Percentiles rank a stretch among this genome's conserved stretches.
Conservation (phyloP, 2,797 vertebrate species). For the Neostethus bicornis region DNA sequence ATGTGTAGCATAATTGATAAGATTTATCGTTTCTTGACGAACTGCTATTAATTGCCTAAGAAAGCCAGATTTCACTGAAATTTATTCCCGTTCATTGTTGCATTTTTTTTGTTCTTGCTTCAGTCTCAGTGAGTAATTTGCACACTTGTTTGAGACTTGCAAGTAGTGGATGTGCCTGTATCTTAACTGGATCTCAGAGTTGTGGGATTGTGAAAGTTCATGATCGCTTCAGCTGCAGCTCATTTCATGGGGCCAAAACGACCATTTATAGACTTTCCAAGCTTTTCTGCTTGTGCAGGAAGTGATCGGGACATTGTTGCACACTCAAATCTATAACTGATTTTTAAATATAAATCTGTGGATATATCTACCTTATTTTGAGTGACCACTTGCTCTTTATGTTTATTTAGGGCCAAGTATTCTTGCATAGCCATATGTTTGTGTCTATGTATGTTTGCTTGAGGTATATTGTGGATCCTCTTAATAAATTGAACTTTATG, state of each 20-base stretch:
- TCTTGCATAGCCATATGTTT: slow-evolving; percentile 11
- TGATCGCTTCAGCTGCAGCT: slow-evolving; percentile 33
- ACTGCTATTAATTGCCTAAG: slow-evolving; percentile 23
- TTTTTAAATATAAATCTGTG: slow-evolving; percentile 1
- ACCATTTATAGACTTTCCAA: slow-evolving; percentile 5
- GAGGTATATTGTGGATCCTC: background rate
- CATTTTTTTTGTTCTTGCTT: slow-evolving; percentile 23
- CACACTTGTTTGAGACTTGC: slow-evolving; percentile 49
- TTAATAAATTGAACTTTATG: slow-evolving; percentile 9
- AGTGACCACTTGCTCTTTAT: slow-evolving; percentile 7
- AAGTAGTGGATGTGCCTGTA: slow-evolving; percentile 22
- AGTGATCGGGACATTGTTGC: too few species aligned
- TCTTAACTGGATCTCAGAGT: slow-evolving; percentile 27
- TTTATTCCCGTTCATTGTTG: slow-evolving; percentile 1
- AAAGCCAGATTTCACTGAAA: slow-evolving; percentile 32
- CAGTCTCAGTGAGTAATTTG: slow-evolving; percentile 40
- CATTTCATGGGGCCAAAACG: slow-evolving; percentile 55
- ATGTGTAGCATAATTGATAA: slow-evolving; percentile 63
- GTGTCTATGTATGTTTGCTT: too few species aligned
- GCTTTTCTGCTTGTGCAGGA: slow-evolving; percentile 27
- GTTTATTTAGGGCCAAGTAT: slow-evolving; percentile 19
- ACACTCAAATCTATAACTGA: slow-evolving; percentile 39
- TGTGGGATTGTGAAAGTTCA: slow-evolving; percentile 22
- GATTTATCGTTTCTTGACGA: slow-evolving; percentile 37
- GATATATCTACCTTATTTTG: slow-evolving; percentile 22